Percentiles rank a stretch among this genome's conserved stretches.
phyloP scores from a whole-genome alignment of 2,888 invertebrate species.

The Sphaeridia pumilis region DNA sequence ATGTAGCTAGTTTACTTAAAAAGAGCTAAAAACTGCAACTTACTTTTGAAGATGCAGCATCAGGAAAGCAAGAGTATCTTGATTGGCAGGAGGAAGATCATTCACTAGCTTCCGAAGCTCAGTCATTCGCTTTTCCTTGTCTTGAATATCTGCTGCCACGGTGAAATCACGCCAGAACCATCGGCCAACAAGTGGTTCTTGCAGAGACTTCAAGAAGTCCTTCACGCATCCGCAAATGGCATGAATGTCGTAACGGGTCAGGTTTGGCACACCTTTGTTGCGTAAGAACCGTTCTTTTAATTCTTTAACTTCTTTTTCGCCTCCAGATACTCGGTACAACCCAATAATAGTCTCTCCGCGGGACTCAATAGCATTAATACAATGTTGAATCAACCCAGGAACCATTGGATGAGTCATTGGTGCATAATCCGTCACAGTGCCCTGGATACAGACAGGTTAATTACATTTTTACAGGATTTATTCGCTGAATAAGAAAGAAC shows the following conservation, averaged over 20 bases:
- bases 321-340: constrained; percentile 81
- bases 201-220: constrained; percentile 77
- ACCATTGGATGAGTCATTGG: constrained; percentile 81
- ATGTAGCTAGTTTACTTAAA: no score
- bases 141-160: constrained; percentile 49
- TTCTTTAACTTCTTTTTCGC: constrained; percentile 73
- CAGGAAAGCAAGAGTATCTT: constrained; percentile 87
- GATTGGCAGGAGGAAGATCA: constrained; percentile 78
- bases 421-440: constrained; percentile 59
- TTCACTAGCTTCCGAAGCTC: constrained; percentile 63
- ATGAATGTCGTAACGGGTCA: constrained; percentile 59
- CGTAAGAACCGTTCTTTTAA: constrained; percentile 66
- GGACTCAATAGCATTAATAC: constrained; percentile 84
- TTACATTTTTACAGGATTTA: no score
- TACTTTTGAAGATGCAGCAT: constrained; percentile 77
- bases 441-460: no score
- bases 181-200: constrained; percentile 77
- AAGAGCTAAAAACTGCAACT: constrained; percentile 7
- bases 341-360: constrained; percentile 79
- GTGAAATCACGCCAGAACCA: constrained; percentile 72
- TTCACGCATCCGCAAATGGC: constrained; percentile 88
- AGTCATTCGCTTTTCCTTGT: constrained; percentile 51
- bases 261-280: constrained; percentile 70
- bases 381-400: constrained; percentile 84
- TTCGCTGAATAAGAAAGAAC: constrained; percentile 34